Base-by-base conservation (phyloP, 2,888 invertebrate species). In the Altica lythri region DNA sequence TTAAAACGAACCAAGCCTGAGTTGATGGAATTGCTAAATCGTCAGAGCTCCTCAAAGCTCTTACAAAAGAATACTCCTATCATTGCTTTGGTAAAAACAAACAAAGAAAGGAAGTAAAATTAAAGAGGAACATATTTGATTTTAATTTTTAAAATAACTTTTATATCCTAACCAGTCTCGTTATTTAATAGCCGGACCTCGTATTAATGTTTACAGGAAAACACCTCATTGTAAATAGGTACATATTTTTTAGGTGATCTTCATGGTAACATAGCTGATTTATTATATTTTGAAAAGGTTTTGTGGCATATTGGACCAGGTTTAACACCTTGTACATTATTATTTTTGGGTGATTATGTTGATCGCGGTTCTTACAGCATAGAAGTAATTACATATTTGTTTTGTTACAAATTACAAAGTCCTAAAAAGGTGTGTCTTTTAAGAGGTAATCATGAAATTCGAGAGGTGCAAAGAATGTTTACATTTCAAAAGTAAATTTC, bases 341-440 rank as follows among this genome's bases (percentile, higher is more conserved):
- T 90, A 4, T 89, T 89, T 73, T 80, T 90, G 0, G 90, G 90
- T 0, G 90, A 90, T 75, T 90, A 84, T 72, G 89, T 90, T 14
- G 90, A 90, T 74, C 78, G 89, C 57, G 90, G 90, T 1, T 76
- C 80, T 10, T 80, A 80, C 70, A 84, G 88, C 55, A 68, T 86
- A 0, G 89, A 90, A 77, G 84, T 88, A 1, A 76, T 89, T 59
- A 80, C 86, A 0, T 88, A 89, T 68, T 74, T 90, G 45, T 80
- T 90, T 60, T 82, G 86, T 1, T 84, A 86, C 65, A 90, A 90
- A 74, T 68, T 88, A 38, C 81, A 86, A 67, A 80, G 83, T 0
- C 88, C 89, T 0, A 70, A 75, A 13, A 85, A 84, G 55, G 80
- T 89, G 52, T 78, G 78, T 61, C 71, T 90, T 53, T 67, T 90